Base-by-base conservation (phyloP, 2,113 vertebrate genomes). In the Brachirus orientalis region DNA sequence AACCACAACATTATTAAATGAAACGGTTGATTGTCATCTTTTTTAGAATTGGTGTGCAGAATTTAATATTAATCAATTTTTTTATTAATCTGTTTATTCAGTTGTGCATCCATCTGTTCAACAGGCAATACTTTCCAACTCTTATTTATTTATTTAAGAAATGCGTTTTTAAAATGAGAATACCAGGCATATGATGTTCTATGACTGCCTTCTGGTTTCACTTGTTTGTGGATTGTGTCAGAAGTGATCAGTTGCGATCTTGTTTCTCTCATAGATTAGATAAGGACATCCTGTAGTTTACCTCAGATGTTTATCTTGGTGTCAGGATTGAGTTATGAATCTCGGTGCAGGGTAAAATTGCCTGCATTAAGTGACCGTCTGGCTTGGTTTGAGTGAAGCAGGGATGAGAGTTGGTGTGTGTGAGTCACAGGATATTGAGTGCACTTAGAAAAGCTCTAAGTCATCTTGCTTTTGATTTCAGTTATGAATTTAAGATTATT, bases 221-320 rank as follows among this genome's bases (percentile, higher is more conserved):
- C n/a, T 14, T 46, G 3, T 48, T 28, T 33, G 36, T 44, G 55
- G 43, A 2, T 55, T 41, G 53, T 20, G 58, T 70, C 82, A 54
- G 43, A n/a, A 66, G 48, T 36, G n/a, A 80, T 84, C 62, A 74
- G 59, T 57, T 59, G 52, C 59, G 12, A 56, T 74, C 81, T 65
- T 71, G 77, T 83, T 71, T 63, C 68, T 82, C 64, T 54, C 41
- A 1, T 35, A 12, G 75, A 81, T 83, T 75, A 73, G 78, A 86
- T 80, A 56, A 83, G 53, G 75, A 72, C 75, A 62, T 77, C 69
- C 71, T 73, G 62, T 44, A 81, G 63, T 69, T 55, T 80, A 82
- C 75, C 77, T 84, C 73, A 82, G 82, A 86, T 88, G 77, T 76
- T 88, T 81, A 85, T 82, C 83, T 68, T 0, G 10, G 77, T 75